Conservation (phyloP, 2,113 vertebrate species). For the Mustela lutreola region DNA sequence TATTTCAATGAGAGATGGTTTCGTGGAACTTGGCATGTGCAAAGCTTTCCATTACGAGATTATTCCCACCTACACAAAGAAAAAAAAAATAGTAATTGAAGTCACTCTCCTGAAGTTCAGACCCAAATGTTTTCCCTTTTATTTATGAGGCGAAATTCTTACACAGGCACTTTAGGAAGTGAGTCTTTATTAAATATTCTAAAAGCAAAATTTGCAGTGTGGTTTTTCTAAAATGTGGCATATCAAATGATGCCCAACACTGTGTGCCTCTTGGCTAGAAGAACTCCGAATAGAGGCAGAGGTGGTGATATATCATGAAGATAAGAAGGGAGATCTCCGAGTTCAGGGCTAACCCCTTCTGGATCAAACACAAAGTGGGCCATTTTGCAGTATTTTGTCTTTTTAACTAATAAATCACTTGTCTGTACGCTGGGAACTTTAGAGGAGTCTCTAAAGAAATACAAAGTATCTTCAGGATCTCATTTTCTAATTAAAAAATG, state of each 20-base stretch:
- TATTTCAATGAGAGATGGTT: slow-evolving; percentile 61
- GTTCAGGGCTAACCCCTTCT: background rate
- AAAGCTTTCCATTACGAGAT: slow-evolving; percentile 28
- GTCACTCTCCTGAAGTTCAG: slow-evolving; percentile 14
- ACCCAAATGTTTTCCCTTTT: slow-evolving; percentile 19
- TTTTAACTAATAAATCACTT: background rate
- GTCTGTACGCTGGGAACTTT: background rate
- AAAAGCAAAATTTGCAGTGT: slow-evolving; percentile 32
- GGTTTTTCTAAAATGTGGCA: background rate
- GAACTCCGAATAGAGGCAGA: background rate
- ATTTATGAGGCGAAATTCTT: slow-evolving; percentile 32
- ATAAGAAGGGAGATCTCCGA: background rate
- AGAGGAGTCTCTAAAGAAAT: background rate
- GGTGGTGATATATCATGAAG: background rate
- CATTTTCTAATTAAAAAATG: slow-evolving; percentile 36
- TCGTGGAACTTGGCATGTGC: slow-evolving; percentile 27
- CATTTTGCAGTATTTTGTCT: background rate
- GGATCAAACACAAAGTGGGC: background rate
- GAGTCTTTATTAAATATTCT: slow-evolving; percentile 8
- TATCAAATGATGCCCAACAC: background rate
- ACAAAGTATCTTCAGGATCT: background rate
- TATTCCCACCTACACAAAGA: background rate
- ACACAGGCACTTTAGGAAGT: background rate
- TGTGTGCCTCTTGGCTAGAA: background rate
- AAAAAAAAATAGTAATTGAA: slow-evolving; percentile 26